Percentiles rank a stretch among this genome's conserved stretches.
Evolutionary conservation across 2,888 invertebrate species (phyloP).

Genomic region (Xestia c-nigrum): DNA sequence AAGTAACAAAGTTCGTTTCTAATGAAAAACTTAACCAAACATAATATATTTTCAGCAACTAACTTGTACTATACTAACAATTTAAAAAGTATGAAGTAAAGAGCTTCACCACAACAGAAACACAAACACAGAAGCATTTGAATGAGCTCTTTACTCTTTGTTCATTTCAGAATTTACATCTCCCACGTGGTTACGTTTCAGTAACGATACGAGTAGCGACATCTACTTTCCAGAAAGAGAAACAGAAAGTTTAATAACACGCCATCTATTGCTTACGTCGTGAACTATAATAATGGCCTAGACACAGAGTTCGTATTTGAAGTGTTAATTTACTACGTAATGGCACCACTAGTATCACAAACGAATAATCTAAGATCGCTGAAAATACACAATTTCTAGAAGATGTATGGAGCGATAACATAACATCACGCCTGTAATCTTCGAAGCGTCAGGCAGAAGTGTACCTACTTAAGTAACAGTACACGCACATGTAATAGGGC

Average conservation of each 20-base stretch:
- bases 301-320: constrained; percentile 32
- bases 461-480: too few species aligned
- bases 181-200: constrained; percentile 27
- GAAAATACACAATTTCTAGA: not conserved
- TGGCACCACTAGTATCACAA: constrained; percentile 62
- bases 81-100: too few species aligned
- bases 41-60: not conserved
- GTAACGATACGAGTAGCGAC: constrained; percentile 44
- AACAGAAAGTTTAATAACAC: not conserved
- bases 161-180: constrained; percentile 22
- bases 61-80: not conserved
- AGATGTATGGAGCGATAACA: not conserved
- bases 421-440: too few species aligned
- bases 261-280: constrained; percentile 46
- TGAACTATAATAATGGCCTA: constrained; percentile 29
- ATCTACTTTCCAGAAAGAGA: constrained; percentile 39
- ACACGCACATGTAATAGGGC: too few species aligned
- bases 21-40: not conserved
- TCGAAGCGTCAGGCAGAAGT: too few species aligned
- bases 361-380: not conserved
- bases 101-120: not conserved
- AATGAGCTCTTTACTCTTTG: not conserved
- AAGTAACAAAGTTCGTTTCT: not conserved
- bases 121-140: not conserved
- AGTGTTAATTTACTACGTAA: constrained; percentile 40